phyloP scores from a whole-genome alignment of 2,888 invertebrate species.

The Campopleginae sp. region DNA sequence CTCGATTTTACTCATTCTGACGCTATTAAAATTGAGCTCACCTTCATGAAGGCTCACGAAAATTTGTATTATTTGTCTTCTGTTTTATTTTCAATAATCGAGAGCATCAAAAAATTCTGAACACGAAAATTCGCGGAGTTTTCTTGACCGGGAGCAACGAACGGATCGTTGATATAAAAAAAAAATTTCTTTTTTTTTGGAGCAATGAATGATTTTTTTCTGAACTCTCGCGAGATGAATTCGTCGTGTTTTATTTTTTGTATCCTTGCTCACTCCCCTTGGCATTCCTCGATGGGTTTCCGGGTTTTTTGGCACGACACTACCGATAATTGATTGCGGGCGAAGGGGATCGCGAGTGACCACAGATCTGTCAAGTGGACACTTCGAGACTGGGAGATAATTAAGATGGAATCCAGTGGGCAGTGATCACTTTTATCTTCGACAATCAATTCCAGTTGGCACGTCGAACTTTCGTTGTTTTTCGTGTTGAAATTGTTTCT shows the following conservation, averaged over 20 bases:
- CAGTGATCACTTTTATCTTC: conserved; percentile 16
- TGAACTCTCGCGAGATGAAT: neutral
- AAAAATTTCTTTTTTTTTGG: neutral
- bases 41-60: too few relatives aligned
- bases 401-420: neutral
- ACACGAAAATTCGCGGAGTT: neutral
- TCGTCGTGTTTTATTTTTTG: neutral
- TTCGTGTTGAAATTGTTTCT: neutral
- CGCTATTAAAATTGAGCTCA: too few relatives aligned
- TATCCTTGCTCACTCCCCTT: conserved; percentile 25
- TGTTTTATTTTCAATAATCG: too few relatives aligned
- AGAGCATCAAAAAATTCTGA: too few relatives aligned
- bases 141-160: neutral
- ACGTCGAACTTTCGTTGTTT: neutral
- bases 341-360: conserved; percentile 46
- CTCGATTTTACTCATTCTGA: too few relatives aligned
- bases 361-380: conserved; percentile 12
- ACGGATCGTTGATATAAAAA: neutral
- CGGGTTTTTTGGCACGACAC: conserved; percentile 16
- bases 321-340: conserved; percentile 66
- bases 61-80: too few relatives aligned
- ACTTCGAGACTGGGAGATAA: conserved; percentile 1
- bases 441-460: conserved; percentile 14
- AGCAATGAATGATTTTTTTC: conserved; percentile 23
- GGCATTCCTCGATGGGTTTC: conserved; percentile 5